A percentile compares a stretch with the other conserved stretches of the same genome.
phyloP scores from a whole-genome alignment of 1,140 invertebrate species.

The Euwallacea similis region DNA sequence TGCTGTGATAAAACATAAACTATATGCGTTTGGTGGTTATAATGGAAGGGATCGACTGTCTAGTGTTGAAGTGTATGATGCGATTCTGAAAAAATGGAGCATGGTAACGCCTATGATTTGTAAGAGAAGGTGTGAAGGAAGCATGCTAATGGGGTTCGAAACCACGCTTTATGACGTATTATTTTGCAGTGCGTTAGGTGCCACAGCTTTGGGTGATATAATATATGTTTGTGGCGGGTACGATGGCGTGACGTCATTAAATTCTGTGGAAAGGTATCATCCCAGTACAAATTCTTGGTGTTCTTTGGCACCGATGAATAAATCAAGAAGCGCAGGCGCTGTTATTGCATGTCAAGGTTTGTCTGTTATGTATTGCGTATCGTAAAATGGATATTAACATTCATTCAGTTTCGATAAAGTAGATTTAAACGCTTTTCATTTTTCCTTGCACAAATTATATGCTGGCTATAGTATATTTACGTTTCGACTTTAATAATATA shows the following conservation, averaged over 20 bases:
- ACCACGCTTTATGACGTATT: slow-evolving; percentile 1
- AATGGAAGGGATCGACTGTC: slow-evolving; percentile 80
- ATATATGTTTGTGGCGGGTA: slow-evolving; percentile 90
- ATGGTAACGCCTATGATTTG: slow-evolving; percentile 80
- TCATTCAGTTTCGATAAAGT: slow-evolving; percentile 57
- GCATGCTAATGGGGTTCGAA: not conserved
- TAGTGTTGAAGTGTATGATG: slow-evolving; percentile 89
- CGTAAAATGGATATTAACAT: not conserved
- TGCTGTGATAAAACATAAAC: slow-evolving; percentile 73
- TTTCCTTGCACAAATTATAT: too few relatives aligned
- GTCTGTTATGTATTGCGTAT: not conserved
- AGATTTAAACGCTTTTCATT: slow-evolving; percentile 62
- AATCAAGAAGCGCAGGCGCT: slow-evolving; percentile 86
- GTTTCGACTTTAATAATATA: too few relatives aligned
- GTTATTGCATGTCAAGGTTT: slow-evolving; percentile 72
- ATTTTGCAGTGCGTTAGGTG: slow-evolving; percentile 73
- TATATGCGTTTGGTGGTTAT: slow-evolving; percentile 78
- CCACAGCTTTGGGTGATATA: slow-evolving; percentile 76
- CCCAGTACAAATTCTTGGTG: slow-evolving; percentile 75
- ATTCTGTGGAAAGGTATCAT: slow-evolving; percentile 83
- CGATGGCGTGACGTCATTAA: slow-evolving; percentile 83
- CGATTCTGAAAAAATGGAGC: slow-evolving; percentile 72
- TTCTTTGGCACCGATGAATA: slow-evolving; percentile 80
- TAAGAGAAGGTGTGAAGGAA: slow-evolving; percentile 68
- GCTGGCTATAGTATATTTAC: too few relatives aligned